Conservation (phyloP, 2,888 invertebrate species). For the Agonum fuliginosum region DNA sequence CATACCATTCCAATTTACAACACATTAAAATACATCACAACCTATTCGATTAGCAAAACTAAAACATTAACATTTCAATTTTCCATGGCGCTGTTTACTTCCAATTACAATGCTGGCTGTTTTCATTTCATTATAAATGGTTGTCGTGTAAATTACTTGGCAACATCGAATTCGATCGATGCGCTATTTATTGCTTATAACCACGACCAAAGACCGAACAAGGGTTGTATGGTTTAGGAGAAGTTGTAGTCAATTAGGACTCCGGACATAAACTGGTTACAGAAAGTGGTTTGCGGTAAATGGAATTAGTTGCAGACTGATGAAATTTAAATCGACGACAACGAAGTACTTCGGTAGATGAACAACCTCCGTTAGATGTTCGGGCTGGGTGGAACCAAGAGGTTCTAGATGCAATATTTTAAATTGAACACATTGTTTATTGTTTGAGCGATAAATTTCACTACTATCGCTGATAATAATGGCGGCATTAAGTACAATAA, state of each 20-base stretch:
- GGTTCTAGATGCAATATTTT: not conserved
- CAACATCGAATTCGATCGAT: not conserved
- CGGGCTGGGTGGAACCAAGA: not conserved
- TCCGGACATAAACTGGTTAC: slow-evolving; percentile 28
- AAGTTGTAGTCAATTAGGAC: slow-evolving; percentile 15
- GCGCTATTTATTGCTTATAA: not conserved
- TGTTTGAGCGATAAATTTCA: too few species aligned
- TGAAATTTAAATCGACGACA: slow-evolving; percentile 10
- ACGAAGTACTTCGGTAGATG: not conserved
- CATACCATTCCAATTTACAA: too few species aligned
- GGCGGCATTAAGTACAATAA: too few species aligned
- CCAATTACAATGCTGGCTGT: too few species aligned
- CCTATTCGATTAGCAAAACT: too few species aligned
- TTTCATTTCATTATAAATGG: slow-evolving; percentile 6
- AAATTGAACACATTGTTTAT: too few species aligned
- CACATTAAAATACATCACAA: too few species aligned
- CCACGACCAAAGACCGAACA: not conserved
- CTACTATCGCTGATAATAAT: too few species aligned
- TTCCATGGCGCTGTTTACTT: too few species aligned
- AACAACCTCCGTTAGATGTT: not conserved
- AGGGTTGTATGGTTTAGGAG: not conserved
- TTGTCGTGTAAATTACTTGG: not conserved
- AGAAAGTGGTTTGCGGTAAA: slow-evolving; percentile 27
- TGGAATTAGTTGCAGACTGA: slow-evolving; percentile 28
- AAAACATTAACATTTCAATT: too few species aligned